phyloP scores from a whole-genome alignment of 1,140 invertebrate genomes.

The Drosophila burlai region DNA sequence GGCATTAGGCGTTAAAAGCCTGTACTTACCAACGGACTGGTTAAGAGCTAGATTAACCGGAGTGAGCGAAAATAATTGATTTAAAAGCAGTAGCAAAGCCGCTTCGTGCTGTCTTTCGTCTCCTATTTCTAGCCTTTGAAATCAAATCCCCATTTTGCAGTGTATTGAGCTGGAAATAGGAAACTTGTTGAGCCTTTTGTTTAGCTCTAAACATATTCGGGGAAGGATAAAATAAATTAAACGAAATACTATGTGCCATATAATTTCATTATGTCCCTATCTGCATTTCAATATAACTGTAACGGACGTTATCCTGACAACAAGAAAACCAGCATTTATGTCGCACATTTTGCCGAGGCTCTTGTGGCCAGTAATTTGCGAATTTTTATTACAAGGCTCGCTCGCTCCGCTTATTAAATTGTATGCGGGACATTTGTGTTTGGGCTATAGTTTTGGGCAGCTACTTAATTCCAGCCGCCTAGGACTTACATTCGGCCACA shows the following conservation, averaged over 20 bases:
- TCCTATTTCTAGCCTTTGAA: not conserved
- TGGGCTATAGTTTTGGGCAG: not conserved
- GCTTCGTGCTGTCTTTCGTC: not conserved
- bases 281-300: constrained; percentile 5
- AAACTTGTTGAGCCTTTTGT: not conserved
- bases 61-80: constrained; percentile 12
- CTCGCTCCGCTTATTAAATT: constrained; percentile 6
- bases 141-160: not conserved
- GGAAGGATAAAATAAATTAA: not conserved
- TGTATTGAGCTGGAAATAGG: not conserved
- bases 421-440: constrained; percentile 9
- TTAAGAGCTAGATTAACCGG: not conserved
- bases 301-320: not conserved
- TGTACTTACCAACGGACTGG: constrained; percentile 2
- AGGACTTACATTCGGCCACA: not conserved
- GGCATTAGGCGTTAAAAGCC: constrained; percentile 19
- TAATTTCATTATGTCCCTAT: constrained; percentile 3
- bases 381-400: constrained; percentile 9
- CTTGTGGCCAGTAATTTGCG: constrained; percentile 7
- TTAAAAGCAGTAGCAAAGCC: constrained; percentile 3
- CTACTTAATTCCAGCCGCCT: not conserved
- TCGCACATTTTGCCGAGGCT: not conserved
- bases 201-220: not conserved
- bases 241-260: not conserved
- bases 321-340: not conserved